Evolutionary conservation across 23 tunicate species (phyloP).

Genomic region (Corella eumyota): DNA sequence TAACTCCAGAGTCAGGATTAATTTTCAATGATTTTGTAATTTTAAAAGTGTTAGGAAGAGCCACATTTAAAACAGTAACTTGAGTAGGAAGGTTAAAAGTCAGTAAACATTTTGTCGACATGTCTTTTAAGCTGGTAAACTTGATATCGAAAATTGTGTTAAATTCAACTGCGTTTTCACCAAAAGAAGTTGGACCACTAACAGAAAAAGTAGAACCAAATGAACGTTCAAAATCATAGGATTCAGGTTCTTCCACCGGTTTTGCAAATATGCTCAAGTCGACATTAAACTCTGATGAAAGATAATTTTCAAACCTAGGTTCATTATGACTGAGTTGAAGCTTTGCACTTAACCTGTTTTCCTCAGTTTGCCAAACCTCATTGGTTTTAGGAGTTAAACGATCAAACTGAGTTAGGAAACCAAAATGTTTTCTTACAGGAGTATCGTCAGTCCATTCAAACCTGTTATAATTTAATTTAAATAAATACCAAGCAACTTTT

Average conservation of each 20-base stretch:
- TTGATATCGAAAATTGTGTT: neutral
- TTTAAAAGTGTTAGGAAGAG: too few species aligned
- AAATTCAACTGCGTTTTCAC: neutral
- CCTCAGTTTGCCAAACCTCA: slow-evolving; percentile 1
- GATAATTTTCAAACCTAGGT: neutral
- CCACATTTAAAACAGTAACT: too few species aligned
- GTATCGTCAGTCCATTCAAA: slow-evolving; percentile 1
- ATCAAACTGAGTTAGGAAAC: neutral
- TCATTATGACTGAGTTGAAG: neutral
- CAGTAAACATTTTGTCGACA: too few species aligned
- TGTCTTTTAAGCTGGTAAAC: neutral
- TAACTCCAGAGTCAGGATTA: too few species aligned
- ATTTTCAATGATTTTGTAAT: too few species aligned
- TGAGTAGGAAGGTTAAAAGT: too few species aligned
- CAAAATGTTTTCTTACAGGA: neutral
- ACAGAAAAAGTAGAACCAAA: neutral
- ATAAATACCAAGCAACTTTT: too few species aligned
- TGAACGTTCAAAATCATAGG: neutral
- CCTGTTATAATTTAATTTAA: neutral
- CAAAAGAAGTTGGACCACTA: neutral
- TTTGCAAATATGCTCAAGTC: neutral
- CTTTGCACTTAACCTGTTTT: slow-evolving; percentile 3
- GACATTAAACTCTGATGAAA: neutral
- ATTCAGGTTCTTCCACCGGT: neutral
- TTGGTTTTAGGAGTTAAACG: neutral